phyloP scores from a whole-genome alignment of 2,888 invertebrate genomes.

The Andrena dorsata region DNA sequence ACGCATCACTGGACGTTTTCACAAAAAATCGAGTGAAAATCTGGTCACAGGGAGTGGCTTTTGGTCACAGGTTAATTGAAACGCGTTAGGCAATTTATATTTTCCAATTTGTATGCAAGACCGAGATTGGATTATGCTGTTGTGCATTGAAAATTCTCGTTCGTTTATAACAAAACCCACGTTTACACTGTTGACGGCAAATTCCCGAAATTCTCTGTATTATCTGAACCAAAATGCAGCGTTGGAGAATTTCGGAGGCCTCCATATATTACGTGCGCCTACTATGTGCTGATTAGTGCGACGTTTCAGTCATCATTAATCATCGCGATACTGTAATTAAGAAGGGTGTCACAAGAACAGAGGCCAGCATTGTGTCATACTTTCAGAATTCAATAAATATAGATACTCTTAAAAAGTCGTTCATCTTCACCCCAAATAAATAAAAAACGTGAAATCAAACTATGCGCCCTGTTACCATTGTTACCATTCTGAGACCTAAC shows the following conservation, averaged over 20 bases:
- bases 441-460: too few relatives aligned
- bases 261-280: not conserved
- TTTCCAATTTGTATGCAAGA: slow-evolving; percentile 26
- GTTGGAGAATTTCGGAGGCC: not conserved
- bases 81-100: slow-evolving; percentile 23
- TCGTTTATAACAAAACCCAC: slow-evolving; percentile 21
- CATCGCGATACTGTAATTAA: not conserved
- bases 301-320: not conserved
- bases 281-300: not conserved
- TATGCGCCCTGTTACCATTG: too few relatives aligned
- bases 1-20: not conserved
- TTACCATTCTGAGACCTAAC: too few relatives aligned
- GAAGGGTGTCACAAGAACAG: not conserved
- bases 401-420: too few relatives aligned
- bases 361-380: too few relatives aligned
- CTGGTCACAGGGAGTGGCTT: not conserved
- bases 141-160: slow-evolving; percentile 16
- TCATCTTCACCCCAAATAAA: too few relatives aligned
- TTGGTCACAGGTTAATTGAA: slow-evolving; percentile 39
- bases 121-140: slow-evolving; percentile 38
- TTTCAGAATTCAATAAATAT: too few relatives aligned
- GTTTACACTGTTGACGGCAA: not conserved
- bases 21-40: slow-evolving; percentile 6
- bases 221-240: not conserved
- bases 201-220: slow-evolving; percentile 3